Base-by-base conservation (phyloP, 2,888 invertebrate species). In the Octodonta nipae region DNA sequence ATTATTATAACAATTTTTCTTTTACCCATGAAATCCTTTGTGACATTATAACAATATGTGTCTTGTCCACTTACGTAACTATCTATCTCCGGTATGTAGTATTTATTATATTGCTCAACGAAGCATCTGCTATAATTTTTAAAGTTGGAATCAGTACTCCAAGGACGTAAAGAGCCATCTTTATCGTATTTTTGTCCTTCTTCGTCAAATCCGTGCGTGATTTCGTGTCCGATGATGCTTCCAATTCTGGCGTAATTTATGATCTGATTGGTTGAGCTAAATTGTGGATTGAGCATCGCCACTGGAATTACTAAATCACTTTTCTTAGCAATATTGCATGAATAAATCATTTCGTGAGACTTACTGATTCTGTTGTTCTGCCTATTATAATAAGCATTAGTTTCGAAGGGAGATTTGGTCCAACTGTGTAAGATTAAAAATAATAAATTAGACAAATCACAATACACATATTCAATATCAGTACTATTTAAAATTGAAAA, bases 361-460 rank as follows among this genome's bases (percentile, higher is more conserved):
- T 57, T 63, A 71, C 57, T 56, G 38, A 60, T 67, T 56, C 50
- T 54, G 44, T 57, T 62, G 37, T 55, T 71, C 26, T 67, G 65
- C 15, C 70, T 63, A 44, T 68, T 71, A 55, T 78, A 77, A 52
- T 71, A 77, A 0, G 76, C 76, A 49, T 77, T 77, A 2, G 73
- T 71, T 15, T 67, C 60, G 11, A 73, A 66, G 0, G 71, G 68
- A 3, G 60, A 60, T 35, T 52, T 50, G 26, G 50, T 55, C 62
- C 62, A 63, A 26, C 61, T 61, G 31, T 38, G n/a, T n/a, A n/a
- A n/a, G n/a, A n/a, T n/a, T n/a, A n/a, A n/a, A n/a, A n/a, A n/a
- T n/a, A n/a, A n/a, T n/a, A n/a, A n/a, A n/a, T n/a, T n/a, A n/a
- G n/a, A n/a, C n/a, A n/a, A n/a, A n/a, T n/a, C n/a, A n/a, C n/a